Evolutionary conservation across 1,140 invertebrate species (phyloP).

Genomic region (Archivesica marissinica): DNA sequence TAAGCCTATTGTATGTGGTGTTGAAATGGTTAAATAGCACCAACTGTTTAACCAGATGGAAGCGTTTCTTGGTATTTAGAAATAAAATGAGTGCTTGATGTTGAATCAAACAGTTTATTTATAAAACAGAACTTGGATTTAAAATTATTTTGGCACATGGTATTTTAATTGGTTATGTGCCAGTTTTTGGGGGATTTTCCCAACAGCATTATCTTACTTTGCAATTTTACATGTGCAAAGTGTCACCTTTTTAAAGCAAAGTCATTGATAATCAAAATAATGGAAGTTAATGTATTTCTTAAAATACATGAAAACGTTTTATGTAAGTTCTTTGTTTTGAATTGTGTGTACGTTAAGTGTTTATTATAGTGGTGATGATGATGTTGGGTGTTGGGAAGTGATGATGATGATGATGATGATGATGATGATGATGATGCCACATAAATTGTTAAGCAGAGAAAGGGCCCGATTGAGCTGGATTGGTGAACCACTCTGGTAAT

Average conservation of each 20-base stretch:
- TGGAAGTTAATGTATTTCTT: conserved; percentile 57
- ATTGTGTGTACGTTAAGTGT: background rate
- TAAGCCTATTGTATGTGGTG: too few species aligned
- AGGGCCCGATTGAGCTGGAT: background rate
- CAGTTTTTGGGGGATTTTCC: conserved; percentile 18
- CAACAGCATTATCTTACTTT: conserved; percentile 48
- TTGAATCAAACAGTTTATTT: too few species aligned
- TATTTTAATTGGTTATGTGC: conserved; percentile 33
- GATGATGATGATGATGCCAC: too few species aligned
- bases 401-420: background rate
- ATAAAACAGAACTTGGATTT: conserved; percentile 8
- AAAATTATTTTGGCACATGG: background rate
- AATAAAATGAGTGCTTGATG: too few species aligned
- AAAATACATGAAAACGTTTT: conserved; percentile 58
- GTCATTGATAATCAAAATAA: conserved; percentile 63
- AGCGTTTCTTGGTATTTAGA: too few species aligned
- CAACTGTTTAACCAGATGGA: too few species aligned
- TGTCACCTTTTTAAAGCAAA: conserved; percentile 32
- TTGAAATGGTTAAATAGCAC: too few species aligned
- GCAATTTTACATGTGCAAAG: conserved; percentile 54
- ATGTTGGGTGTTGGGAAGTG: background rate
- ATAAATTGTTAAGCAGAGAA: too few species aligned
- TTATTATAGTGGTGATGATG: too few species aligned
- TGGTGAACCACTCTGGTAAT: too few species aligned
- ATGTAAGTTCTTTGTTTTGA: conserved; percentile 34